Evolutionary conservation across 2,888 invertebrate species (phyloP).

Genomic region (Andricus quercusramuli): DNA sequence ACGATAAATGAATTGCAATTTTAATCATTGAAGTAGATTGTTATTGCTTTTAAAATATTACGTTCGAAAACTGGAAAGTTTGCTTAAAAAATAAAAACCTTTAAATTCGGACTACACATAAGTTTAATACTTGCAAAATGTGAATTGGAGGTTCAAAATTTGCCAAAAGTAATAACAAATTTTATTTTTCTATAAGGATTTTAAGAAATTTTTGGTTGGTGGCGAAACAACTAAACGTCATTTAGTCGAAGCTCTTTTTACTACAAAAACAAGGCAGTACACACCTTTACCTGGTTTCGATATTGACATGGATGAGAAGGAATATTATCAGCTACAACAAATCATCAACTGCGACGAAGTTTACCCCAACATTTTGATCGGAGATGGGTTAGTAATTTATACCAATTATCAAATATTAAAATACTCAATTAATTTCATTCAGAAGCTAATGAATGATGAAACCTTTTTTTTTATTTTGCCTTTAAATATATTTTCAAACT

Average conservation of each 20-base stretch:
- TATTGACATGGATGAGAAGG: conserved; percentile 57
- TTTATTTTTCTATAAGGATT: conserved; percentile 59
- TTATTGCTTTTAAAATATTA: no score
- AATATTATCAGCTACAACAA: conserved; percentile 64
- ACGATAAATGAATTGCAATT: no score
- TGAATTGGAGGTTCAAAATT: background rate
- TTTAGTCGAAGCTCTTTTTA: conserved; percentile 56
- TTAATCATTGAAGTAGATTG: no score
- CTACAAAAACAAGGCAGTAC: conserved; percentile 58
- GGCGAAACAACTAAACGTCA: conserved; percentile 64
- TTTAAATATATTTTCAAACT: no score
- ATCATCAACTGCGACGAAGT: conserved; percentile 88
- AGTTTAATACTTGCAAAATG: no score
- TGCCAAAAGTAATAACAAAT: background rate
- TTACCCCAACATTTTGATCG: conserved; percentile 86
- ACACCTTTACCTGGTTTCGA: conserved; percentile 67
- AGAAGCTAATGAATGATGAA: background rate
- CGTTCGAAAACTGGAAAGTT: no score
- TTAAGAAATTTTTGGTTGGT: conserved; percentile 61
- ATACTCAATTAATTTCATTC: background rate
- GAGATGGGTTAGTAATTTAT: conserved; percentile 84
- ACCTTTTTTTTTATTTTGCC: no score
- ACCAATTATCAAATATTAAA: conserved; percentile 11
- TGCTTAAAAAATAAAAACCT: no score
- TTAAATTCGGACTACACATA: no score